phyloP scores from a whole-genome alignment of 2,888 invertebrate species.

The Eilema caniola region DNA sequence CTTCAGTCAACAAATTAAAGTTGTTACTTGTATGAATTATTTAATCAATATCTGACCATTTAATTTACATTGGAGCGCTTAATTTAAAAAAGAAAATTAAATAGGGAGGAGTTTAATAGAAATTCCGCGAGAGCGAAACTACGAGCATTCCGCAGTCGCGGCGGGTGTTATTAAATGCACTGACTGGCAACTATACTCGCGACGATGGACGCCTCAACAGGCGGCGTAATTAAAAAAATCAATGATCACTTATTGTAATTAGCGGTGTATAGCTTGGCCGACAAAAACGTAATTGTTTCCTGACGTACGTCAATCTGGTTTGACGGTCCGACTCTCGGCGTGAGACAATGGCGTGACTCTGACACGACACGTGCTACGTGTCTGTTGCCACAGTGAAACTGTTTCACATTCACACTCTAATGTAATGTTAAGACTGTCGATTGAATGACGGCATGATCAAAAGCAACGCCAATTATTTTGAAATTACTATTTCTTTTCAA shows the following conservation, averaged over 20 bases:
- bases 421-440: conserved; percentile 22
- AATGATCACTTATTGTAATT: conserved; percentile 85
- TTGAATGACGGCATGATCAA: conserved; percentile 46
- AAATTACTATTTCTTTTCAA: conserved; percentile 18
- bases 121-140: conserved; percentile 79
- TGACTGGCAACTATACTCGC: conserved; percentile 83
- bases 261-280: conserved; percentile 77
- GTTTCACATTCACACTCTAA: conserved; percentile 5
- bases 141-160: conserved; percentile 66
- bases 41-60: conserved; percentile 44
- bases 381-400: conserved; percentile 9
- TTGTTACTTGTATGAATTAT: conserved; percentile 51
- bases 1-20: conserved; percentile 47
- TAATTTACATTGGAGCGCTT: conserved; percentile 46
- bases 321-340: conserved; percentile 10
- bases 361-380: conserved; percentile 53
- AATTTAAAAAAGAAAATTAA: conserved; percentile 60
- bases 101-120: conserved; percentile 68
- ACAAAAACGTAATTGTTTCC: conserved; percentile 85
- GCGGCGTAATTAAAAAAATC: conserved; percentile 82
- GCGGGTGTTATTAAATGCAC: conserved; percentile 80
- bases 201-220: conserved; percentile 82
- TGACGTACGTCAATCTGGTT: conserved; percentile 73
- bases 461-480: conserved; percentile 47
- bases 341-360: conserved; percentile 52